phyloP scores from a whole-genome alignment of 2,888 invertebrate genomes.

The Tubulanus polymorphus region DNA sequence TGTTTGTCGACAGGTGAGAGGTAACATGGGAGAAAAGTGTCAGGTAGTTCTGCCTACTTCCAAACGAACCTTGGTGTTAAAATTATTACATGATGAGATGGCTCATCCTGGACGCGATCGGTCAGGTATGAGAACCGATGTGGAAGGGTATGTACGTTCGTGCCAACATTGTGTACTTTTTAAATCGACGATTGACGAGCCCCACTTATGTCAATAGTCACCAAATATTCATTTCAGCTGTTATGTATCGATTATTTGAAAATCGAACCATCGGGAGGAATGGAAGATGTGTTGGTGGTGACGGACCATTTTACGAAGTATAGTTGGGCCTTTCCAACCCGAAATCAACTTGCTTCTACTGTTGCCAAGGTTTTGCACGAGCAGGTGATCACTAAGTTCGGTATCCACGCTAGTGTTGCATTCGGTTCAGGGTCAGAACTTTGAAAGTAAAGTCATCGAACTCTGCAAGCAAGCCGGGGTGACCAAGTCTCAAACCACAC shows the following conservation, averaged over 20 bases:
- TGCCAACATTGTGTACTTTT: too few species aligned
- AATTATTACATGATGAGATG: slow-evolving; percentile 1
- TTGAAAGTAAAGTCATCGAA: slow-evolving; percentile 17
- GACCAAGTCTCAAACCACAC: slow-evolving; percentile 14
- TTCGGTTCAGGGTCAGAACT: slow-evolving; percentile 16
- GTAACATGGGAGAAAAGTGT: neutral
- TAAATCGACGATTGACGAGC: too few species aligned
- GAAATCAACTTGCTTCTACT: slow-evolving; percentile 15
- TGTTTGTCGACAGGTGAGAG: neutral
- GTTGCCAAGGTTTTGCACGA: slow-evolving; percentile 18
- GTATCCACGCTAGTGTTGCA: slow-evolving; percentile 16
- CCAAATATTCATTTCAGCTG: too few species aligned
- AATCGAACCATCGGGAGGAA: slow-evolving; percentile 13
- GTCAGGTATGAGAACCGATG: neutral
- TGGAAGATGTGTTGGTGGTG: slow-evolving; percentile 17
- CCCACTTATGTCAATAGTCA: too few species aligned
- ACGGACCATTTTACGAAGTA: slow-evolving; percentile 20
- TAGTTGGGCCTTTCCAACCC: slow-evolving; percentile 14
- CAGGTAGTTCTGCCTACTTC: slow-evolving; percentile 1
- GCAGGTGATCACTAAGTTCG: slow-evolving; percentile 16
- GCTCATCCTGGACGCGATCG: slow-evolving; percentile 1
- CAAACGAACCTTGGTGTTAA: neutral
- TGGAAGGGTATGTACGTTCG: neutral
- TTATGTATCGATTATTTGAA: too few species aligned
- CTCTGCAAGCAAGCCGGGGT: slow-evolving; percentile 11